Conservation (phyloP, 2,888 invertebrate genomes). For the Nephrotoma appendiculata region DNA sequence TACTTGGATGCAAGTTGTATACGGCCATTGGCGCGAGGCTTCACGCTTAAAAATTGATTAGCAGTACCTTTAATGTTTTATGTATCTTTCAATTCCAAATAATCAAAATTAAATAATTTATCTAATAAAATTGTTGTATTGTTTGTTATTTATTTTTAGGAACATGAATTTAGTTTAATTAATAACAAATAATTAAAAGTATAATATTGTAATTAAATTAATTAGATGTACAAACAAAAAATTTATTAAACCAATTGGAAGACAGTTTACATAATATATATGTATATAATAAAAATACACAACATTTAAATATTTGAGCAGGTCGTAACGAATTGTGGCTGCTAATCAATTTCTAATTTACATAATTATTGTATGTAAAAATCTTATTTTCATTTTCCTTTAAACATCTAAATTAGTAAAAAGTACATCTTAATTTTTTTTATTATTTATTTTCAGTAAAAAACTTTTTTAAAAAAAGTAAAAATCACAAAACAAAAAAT, state of each 20-base stretch:
- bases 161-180: background rate
- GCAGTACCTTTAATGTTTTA: background rate
- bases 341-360: background rate
- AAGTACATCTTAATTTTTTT: background rate
- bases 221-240: background rate
- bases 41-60: background rate
- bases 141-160: background rate
- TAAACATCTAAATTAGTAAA: background rate
- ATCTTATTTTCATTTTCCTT: background rate
- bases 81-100: background rate
- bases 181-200: background rate
- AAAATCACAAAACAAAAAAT: background rate
- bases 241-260: background rate
- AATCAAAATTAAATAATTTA: background rate
- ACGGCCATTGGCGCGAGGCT: background rate
- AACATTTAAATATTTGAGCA: background rate
- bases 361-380: background rate
- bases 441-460: background rate
- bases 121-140: background rate
- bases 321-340: background rate
- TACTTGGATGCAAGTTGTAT: background rate
- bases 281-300: background rate
- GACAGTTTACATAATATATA: background rate
- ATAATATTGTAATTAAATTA: background rate
- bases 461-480: background rate